phyloP scores from a whole-genome alignment of 2,797 vertebrate species.

The Darevskia nairensis region DNA sequence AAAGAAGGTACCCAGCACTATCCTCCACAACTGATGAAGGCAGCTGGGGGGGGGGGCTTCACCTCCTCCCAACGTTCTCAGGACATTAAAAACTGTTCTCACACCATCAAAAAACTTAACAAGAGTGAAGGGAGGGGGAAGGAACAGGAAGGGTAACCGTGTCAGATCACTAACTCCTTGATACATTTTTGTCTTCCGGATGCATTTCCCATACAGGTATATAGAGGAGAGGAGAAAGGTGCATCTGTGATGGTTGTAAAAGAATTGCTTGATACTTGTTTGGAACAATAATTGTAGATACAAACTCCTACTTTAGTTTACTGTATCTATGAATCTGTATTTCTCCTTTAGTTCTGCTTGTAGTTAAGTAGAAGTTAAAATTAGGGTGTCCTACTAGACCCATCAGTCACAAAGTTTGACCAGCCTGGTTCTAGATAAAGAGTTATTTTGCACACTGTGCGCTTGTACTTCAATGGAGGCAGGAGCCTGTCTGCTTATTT shows the following conservation, averaged over 20 bases:
- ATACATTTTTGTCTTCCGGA: too few relatives aligned
- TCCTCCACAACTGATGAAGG: too few relatives aligned
- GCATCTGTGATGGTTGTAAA: background rate
- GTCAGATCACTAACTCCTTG: too few relatives aligned
- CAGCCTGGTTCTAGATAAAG: background rate
- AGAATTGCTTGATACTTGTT: background rate
- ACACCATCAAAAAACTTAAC: too few relatives aligned
- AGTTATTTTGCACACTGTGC: background rate
- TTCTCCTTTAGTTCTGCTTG: background rate
- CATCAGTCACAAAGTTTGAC: background rate
- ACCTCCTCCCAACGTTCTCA: too few relatives aligned
- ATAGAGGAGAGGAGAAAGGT: background rate
- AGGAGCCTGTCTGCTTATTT: background rate
- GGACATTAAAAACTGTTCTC: too few relatives aligned
- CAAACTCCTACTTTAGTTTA: too few relatives aligned
- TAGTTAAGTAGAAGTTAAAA: background rate
- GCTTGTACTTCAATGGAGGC: background rate
- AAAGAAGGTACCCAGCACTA: too few relatives aligned
- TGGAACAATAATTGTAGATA: background rate
- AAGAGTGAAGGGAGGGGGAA: too few relatives aligned
- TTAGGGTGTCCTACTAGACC: background rate
- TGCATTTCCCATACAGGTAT: background rate
- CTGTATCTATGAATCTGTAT: background rate
- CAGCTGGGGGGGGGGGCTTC: too few relatives aligned
- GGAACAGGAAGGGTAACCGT: too few relatives aligned